Conservation (phyloP, 1,140 invertebrate species). For the Aphelinus atriplicis region DNA sequence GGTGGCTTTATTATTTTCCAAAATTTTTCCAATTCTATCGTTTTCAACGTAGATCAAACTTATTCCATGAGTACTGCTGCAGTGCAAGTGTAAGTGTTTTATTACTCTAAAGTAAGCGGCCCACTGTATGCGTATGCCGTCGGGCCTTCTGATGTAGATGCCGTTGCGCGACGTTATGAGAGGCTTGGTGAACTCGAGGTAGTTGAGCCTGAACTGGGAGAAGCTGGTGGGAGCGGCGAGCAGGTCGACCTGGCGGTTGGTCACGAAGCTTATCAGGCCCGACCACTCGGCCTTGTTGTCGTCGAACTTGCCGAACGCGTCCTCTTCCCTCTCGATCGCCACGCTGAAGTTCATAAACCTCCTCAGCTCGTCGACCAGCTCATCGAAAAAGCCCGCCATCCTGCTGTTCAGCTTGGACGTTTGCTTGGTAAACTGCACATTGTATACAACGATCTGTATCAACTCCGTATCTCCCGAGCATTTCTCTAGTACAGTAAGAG, state of each 20-base stretch:
- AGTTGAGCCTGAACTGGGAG: conserved; percentile 41
- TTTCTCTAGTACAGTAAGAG: too few species aligned
- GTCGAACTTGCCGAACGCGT: conserved; percentile 30
- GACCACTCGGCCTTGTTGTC: conserved; percentile 26
- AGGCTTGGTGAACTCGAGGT: conserved; percentile 50
- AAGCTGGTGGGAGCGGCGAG: conserved; percentile 45
- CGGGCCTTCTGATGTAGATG: conserved; percentile 45
- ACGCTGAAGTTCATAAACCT: conserved; percentile 38
- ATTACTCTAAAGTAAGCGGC: conserved; percentile 47
- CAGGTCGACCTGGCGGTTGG: conserved; percentile 32
- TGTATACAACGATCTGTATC: too few species aligned
- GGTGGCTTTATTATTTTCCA: background rate
- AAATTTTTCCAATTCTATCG: conserved; percentile 4
- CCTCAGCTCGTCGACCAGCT: conserved; percentile 31
- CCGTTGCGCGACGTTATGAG: conserved; percentile 38
- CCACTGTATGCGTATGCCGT: conserved; percentile 43
- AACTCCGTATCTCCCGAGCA: too few species aligned
- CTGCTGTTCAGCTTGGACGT: background rate
- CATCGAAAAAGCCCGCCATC: conserved; percentile 29
- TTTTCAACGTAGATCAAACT: conserved; percentile 5
- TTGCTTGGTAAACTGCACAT: background rate
- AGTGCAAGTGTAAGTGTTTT: too few species aligned
- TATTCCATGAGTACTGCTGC: background rate
- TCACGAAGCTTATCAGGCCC: conserved; percentile 41
- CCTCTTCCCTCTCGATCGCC: background rate